Conservation (phyloP, 1,140 invertebrate species). For the Campoletis sonorensis region DNA sequence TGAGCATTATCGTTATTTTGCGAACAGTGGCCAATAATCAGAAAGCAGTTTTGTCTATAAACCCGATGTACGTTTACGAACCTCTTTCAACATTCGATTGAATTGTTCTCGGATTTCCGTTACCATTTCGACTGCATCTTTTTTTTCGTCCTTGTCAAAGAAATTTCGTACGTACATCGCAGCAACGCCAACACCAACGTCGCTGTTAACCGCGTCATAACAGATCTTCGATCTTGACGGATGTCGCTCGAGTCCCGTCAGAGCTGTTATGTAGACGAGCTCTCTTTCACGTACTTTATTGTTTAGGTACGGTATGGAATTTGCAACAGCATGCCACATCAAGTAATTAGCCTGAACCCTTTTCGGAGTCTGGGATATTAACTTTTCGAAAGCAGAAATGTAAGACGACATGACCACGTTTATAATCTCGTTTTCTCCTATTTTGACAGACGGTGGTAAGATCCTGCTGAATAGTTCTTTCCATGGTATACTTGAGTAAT, state of each 20-base stretch:
- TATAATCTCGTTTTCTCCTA: conserved; percentile 75
- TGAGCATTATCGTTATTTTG: too few relatives aligned
- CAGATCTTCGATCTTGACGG: conserved; percentile 93
- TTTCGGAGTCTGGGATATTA: conserved; percentile 78
- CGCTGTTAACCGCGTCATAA: conserved; percentile 83
- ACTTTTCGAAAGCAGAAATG: conserved; percentile 77
- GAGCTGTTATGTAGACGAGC: conserved; percentile 84
- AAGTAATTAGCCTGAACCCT: conserved; percentile 87
- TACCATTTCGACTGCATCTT: conserved; percentile 81
- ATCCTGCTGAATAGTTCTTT: conserved; percentile 76
- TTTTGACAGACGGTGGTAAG: conserved; percentile 63
- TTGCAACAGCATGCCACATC: conserved; percentile 87
- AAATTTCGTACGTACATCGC: conserved; percentile 79
- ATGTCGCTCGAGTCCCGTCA: conserved; percentile 85
- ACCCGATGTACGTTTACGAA: too few relatives aligned
- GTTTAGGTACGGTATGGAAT: conserved; percentile 85
- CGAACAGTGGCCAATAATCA: too few relatives aligned
- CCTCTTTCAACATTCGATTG: too few relatives aligned
- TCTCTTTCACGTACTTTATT: conserved; percentile 83
- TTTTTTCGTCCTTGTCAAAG: conserved; percentile 76
- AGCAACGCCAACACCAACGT: conserved; percentile 83
- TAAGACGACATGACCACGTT: conserved; percentile 81
- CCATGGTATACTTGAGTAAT: conserved; percentile 78
- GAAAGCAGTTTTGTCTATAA: too few relatives aligned
- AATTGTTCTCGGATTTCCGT: conserved; percentile 80